These are phyloP conservation scores for Fringilla coelebs DNA, from an alignment of 2,797 vertebrate genomes.

Conservation along the genomic window DNA sequence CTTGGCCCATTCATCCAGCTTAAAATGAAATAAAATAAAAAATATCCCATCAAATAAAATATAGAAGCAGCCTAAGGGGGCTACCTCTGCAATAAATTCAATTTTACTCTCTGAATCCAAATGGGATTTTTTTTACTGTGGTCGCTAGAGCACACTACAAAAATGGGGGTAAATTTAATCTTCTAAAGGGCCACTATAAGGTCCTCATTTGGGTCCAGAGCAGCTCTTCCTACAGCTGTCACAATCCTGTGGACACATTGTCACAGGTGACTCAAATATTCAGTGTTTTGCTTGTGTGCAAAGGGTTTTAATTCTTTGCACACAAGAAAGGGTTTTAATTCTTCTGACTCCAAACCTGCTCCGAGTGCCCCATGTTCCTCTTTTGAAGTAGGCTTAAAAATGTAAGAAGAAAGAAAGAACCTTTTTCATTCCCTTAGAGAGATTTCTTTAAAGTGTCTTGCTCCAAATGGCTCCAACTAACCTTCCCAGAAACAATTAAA, in stretches of 20 bases:
- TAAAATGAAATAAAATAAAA: not conserved
- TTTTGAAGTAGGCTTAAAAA: not conserved
- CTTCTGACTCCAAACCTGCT: not conserved
- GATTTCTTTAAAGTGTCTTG: not conserved
- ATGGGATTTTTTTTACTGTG: not conserved
- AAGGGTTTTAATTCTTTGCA: not conserved
- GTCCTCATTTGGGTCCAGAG: not conserved
- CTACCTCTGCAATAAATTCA: not conserved
- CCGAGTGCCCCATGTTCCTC: fast-evolving
- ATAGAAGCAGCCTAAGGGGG: not conserved
- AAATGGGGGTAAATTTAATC: not conserved
- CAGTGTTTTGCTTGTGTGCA: not conserved
- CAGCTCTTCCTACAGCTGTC: not conserved
- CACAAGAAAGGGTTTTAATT: not conserved
- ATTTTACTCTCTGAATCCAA: not conserved
- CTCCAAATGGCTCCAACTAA: not conserved
- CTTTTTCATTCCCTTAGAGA: not conserved
- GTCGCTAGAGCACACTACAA: not conserved
- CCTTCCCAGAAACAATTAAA: slow-evolving; percentile 12
- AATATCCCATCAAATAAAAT: not conserved
- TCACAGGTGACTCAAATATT: not conserved
- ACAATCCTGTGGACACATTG: not conserved
- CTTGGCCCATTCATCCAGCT: not conserved
- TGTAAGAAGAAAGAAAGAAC: not conserved
- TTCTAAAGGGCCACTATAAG: not conserved